Conservation (phyloP, 1,140 invertebrate genomes). For the Luehdorfia chinensis region DNA sequence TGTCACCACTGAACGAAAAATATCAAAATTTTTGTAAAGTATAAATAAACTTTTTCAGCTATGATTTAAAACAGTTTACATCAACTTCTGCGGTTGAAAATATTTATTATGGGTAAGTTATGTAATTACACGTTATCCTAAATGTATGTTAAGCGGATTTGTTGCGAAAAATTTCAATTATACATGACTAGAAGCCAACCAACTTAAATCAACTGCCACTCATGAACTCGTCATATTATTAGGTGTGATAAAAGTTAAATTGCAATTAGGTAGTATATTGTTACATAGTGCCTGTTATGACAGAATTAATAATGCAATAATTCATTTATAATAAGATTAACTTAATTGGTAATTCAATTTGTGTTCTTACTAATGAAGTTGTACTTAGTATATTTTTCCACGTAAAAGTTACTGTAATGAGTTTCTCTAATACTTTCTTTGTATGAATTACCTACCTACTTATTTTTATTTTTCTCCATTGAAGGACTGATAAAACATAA, state of each 20-base stretch:
- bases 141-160: not conserved
- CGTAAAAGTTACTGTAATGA: no score
- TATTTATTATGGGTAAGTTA: slow-evolving; percentile 35
- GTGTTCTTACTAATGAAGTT: not conserved
- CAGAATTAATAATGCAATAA: no score
- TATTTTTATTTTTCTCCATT: slow-evolving; percentile 1
- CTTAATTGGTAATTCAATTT: no score
- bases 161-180: not conserved
- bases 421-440: no score
- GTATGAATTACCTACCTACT: not conserved
- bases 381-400: not conserved
- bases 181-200: slow-evolving; percentile 18
- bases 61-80: slow-evolving; percentile 10
- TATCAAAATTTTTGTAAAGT: slow-evolving; percentile 23
- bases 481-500: no score
- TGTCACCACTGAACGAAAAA: slow-evolving; percentile 27
- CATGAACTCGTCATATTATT: not conserved
- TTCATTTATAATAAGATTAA: no score
- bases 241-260: not conserved
- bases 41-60: slow-evolving; percentile 11
- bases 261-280: no score
- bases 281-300: no score
- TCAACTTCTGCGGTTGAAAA: slow-evolving; percentile 8
- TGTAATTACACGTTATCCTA: slow-evolving; percentile 8
- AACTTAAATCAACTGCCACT: slow-evolving; percentile 17